A percentile compares a stretch with the other conserved stretches of the same genome.
Evolutionary conservation across 2,797 vertebrate genomes (phyloP).

Genomic region (Chelmon rostratus): DNA sequence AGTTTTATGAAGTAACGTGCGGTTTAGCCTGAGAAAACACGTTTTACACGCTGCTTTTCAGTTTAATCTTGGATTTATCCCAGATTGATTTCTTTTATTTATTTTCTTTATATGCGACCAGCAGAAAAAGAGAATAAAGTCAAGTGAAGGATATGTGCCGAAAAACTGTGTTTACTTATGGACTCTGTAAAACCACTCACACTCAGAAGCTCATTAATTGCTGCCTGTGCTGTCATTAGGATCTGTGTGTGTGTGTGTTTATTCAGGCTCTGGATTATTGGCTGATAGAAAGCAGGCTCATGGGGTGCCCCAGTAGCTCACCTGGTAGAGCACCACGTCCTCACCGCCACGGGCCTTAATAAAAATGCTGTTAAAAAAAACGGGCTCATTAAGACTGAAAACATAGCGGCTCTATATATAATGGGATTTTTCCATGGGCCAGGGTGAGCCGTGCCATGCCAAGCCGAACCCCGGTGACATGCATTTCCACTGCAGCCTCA

Average conservation of each 20-base stretch:
- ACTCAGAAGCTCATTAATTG: constrained; percentile 44
- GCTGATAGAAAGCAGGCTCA: too few relatives aligned
- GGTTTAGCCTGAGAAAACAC: constrained; percentile 46
- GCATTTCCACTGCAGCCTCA: background rate
- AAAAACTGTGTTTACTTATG: constrained; percentile 40
- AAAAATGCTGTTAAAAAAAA: constrained; percentile 27
- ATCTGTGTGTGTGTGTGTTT: constrained; percentile 34
- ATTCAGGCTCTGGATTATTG: constrained; percentile 52
- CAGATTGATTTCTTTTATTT: constrained; percentile 30
- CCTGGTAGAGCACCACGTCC: too few relatives aligned
- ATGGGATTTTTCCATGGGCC: background rate
- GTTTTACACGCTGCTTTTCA: constrained; percentile 42
- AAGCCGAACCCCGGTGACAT: background rate
- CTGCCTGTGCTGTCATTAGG: constrained; percentile 54
- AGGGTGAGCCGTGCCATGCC: background rate
- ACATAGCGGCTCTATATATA: constrained; percentile 49
- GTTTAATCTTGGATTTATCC: constrained; percentile 36
- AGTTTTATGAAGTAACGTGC: constrained; percentile 24
- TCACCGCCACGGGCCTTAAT: too few relatives aligned
- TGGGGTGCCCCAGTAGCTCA: too few relatives aligned
- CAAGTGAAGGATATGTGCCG: constrained; percentile 40
- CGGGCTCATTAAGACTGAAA: constrained; percentile 52
- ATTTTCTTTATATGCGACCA: background rate
- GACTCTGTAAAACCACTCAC: constrained; percentile 27
- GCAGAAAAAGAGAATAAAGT: constrained; percentile 44